Conservation (phyloP, 2,797 vertebrate genomes). For the Poliocrania exsul region DNA sequence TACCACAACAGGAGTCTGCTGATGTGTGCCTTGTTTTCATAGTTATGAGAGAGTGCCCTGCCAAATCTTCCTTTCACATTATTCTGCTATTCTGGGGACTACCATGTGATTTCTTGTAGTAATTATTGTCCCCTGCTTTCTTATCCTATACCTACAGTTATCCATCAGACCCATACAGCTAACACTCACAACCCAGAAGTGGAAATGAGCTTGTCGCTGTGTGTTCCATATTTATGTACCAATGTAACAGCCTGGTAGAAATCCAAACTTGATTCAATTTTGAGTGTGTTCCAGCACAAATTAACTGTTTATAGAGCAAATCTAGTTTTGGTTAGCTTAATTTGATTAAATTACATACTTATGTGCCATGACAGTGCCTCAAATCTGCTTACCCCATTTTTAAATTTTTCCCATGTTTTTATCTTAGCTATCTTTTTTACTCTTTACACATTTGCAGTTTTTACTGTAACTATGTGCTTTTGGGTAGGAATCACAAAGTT, state of each 20-base stretch:
- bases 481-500: constrained; percentile 3
- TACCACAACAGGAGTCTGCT: neutral
- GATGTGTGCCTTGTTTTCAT: neutral
- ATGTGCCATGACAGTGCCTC: neutral
- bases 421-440: neutral
- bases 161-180: constrained; percentile 1
- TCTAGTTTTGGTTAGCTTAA: neutral
- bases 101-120: neutral
- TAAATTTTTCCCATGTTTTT: neutral
- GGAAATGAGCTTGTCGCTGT: constrained; percentile 37
- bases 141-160: constrained; percentile 15
- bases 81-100: neutral
- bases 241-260: neutral
- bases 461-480: neutral
- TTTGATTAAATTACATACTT: neutral
- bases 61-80: neutral
- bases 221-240: neutral
- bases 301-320: constrained; percentile 11
- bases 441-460: neutral
- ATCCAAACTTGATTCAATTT: constrained; percentile 33
- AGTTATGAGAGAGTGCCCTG: neutral
- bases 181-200: constrained; percentile 2
- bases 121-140: neutral
- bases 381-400: neutral
- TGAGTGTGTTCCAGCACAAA: constrained; percentile 1